Conservation (phyloP, 2,888 invertebrate genomes). For the Thysanoteuthis rhombus region DNA sequence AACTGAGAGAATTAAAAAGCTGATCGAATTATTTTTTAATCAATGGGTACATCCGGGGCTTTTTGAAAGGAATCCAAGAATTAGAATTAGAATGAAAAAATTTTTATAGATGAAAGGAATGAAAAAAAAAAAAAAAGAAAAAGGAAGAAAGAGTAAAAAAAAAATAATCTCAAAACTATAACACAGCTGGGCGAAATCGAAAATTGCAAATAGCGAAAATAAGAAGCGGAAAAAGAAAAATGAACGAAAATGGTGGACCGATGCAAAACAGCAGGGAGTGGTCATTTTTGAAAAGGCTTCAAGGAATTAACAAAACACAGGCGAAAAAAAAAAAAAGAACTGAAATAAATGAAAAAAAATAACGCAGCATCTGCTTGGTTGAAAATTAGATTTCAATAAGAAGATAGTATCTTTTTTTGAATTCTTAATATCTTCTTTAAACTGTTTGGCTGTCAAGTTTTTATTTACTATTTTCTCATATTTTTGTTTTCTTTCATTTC, state of each 20-base stretch:
- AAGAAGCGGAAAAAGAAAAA: neutral
- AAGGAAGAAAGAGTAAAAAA: neutral
- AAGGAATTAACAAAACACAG: neutral
- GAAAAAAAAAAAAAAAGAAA: no score
- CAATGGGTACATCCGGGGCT: neutral
- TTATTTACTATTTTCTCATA: neutral
- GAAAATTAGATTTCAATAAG: neutral
- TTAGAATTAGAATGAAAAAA: neutral
- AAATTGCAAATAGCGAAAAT: neutral
- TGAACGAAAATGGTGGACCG: neutral
- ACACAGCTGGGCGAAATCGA: neutral
- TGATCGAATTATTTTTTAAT: neutral
- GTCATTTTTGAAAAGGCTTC: neutral
- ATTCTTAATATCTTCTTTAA: neutral
- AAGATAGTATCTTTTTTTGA: neutral
- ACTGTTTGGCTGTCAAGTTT: neutral
- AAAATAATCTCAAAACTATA: neutral
- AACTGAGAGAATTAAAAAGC: neutral
- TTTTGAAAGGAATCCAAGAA: neutral
- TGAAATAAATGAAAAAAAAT: neutral
- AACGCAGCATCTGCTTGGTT: neutral
- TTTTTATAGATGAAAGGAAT: neutral
- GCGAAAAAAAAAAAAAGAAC: neutral
- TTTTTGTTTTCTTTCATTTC: no score
- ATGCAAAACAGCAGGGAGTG: neutral